phyloP scores from a whole-genome alignment of 1,140 invertebrate species.

The Muscidifurax raptorellus region DNA sequence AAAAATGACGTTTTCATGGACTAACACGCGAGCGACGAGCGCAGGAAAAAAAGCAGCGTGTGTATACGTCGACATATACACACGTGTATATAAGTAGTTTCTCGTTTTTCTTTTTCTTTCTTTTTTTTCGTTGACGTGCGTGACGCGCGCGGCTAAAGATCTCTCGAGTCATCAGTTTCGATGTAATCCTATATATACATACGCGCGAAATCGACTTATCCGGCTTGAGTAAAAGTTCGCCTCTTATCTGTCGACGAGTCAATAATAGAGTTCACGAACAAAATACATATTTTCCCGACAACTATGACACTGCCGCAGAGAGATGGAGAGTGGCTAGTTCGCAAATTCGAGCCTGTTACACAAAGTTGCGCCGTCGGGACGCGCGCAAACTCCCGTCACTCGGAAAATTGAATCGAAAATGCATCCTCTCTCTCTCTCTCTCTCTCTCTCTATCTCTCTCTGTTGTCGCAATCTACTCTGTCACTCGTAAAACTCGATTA shows the following conservation, averaged over 20 bases:
- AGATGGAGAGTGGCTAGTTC: background rate
- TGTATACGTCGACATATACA: background rate
- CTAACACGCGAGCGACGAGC: background rate
- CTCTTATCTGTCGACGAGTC: background rate
- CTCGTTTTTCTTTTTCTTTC: too few relatives aligned
- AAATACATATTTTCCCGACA: background rate
- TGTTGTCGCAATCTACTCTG: background rate
- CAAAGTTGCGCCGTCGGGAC: background rate
- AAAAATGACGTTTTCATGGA: conserved; percentile 16
- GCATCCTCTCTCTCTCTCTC: background rate
- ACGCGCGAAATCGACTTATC: background rate
- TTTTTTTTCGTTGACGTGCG: background rate
- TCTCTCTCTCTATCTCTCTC: background rate
- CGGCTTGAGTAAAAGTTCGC: background rate
- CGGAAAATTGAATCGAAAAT: conserved; percentile 12
- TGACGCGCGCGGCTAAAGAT: background rate
- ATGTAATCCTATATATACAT: background rate
- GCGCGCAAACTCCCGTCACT: background rate
- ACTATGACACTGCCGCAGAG: background rate
- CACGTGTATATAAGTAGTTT: background rate
- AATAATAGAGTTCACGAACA: background rate
- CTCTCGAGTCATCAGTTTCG: background rate
- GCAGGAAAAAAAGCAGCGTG: background rate
- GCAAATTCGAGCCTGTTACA: background rate
- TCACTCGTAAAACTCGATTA: background rate